Evolutionary conservation across 1,140 invertebrate species (phyloP), one percentile per base, ranked within the genome.

Genomic region (Drosophila nasuta): DNA sequence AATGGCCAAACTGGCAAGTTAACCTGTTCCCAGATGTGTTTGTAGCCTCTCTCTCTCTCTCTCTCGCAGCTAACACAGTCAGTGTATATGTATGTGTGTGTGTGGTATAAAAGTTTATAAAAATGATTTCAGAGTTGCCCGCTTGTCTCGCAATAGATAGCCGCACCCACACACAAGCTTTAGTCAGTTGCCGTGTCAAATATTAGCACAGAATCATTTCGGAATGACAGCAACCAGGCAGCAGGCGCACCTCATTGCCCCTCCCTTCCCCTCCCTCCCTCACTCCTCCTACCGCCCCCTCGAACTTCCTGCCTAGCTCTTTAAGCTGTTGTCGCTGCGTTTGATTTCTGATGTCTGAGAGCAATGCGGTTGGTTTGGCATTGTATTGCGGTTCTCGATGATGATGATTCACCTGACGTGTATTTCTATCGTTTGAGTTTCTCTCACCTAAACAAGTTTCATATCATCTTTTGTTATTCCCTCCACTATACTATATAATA

Each of bases 401-500:
- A 74, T 74, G 56, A 74, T 74, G 71, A 74, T 74, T 74, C 71
- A 74, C 71, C 71, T 74, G 71, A 38, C 35, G 70, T 52, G 17
- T 60, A 68, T 68, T 68, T 68, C 71, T 74, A 73, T 35, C 41
- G 28, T 5, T 28, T 48, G 33, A 49, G 59, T 56, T 58, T 58
- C 52, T 28, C 30, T 59, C 41, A n/a, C 6, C 64, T 38, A 69
- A 83, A 77, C 81, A 68, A 83, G 81, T 83, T 85, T 77, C 60
- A 80, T 83, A 81, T 66, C 81, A 83, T 83, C 76, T 79, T 41
- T 41, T 41, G 20, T 52, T 70, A 17, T 46, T 64, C 33, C n/a
- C 66, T 63, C 35, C 8, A 3, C 6, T 10, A 38, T 7, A 8
- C 33, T 38, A 38, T 10, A 38, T 10, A 38, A 38, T 38, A 4